A percentile compares a stretch with the other conserved stretches of the same genome.
These are phyloP conservation scores for Scelioninae gen. 1 DNA, from an alignment of 2,888 invertebrate species.

Conservation along the genomic window DNA sequence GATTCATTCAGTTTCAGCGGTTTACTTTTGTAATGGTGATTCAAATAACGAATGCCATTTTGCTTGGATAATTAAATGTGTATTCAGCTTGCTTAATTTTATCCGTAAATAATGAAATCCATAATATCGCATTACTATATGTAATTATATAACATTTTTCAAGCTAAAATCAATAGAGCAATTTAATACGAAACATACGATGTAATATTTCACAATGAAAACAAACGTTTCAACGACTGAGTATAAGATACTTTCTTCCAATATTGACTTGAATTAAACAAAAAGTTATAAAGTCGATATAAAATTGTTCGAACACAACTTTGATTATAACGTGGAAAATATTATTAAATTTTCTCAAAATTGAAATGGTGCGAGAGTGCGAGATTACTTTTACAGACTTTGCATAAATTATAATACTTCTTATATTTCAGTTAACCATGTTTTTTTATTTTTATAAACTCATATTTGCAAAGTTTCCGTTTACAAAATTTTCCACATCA, in stretches of 20 bases:
- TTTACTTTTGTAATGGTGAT: not conserved
- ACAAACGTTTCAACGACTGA: conserved; percentile 32
- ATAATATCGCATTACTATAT: not conserved
- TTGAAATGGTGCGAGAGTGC: not conserved
- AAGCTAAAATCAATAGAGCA: conserved; percentile 28
- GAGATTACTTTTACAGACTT: too few species aligned
- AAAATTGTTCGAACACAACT: conserved; percentile 18
- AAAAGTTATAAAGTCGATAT: conserved; percentile 41
- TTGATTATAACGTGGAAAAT: conserved; percentile 24
- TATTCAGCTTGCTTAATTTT: not conserved
- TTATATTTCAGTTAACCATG: too few species aligned
- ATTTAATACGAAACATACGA: conserved; percentile 20
- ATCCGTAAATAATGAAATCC: not conserved
- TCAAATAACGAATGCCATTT: not conserved
- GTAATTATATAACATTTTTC: conserved; percentile 7
- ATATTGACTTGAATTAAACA: conserved; percentile 52
- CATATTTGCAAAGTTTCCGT: not conserved
- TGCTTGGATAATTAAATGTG: not conserved
- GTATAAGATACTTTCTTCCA: conserved; percentile 35
- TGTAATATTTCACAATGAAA: conserved; percentile 42
- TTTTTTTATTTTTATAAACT: too few species aligned
- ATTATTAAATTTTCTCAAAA: conserved; percentile 16
- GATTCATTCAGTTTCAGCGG: not conserved
- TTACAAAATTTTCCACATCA: conserved; percentile 1
- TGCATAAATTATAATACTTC: too few species aligned